A percentile compares a stretch with the other conserved stretches of the same genome.
These are phyloP conservation scores for Steromphala cineraria DNA, from an alignment of 2,888 invertebrate species.

Conservation along the genomic window DNA sequence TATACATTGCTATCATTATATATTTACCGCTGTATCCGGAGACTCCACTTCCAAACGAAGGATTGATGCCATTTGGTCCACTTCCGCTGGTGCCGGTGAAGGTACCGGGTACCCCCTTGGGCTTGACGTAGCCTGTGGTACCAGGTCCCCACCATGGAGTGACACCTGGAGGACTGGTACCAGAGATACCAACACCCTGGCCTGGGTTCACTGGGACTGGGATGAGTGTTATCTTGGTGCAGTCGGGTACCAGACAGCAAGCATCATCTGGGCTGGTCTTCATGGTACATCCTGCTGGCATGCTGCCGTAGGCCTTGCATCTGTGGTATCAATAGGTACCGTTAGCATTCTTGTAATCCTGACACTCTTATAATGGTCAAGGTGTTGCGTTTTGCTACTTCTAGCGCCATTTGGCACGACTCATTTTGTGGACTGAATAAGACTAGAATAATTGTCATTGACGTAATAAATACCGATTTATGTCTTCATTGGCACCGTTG, in stretches of 20 bases:
- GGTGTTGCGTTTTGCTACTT: no score
- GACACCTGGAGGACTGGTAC: neutral
- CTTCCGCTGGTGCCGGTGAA: constrained; percentile 50
- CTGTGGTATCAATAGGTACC: constrained; percentile 22
- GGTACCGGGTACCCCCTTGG: constrained; percentile 47
- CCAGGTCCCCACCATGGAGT: constrained; percentile 30
- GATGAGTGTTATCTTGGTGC: constrained; percentile 42
- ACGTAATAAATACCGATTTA: no score
- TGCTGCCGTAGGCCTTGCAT: constrained; percentile 46
- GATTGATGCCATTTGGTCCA: constrained; percentile 31
- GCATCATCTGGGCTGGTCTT: constrained; percentile 47
- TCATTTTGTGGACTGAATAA: no score
- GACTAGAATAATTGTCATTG: no score
- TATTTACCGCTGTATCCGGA: neutral
- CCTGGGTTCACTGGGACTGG: constrained; percentile 33
- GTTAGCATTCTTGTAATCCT: no score
- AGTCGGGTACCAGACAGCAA: constrained; percentile 56
- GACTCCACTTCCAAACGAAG: neutral
- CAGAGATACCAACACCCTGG: constrained; percentile 4
- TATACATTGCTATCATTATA: no score
- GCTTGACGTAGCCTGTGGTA: constrained; percentile 43
- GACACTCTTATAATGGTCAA: no score
- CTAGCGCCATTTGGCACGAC: no score
- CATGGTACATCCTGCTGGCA: constrained; percentile 41
- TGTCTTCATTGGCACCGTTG: no score